Conservation (phyloP, 2,113 vertebrate genomes). For the Tapirus terrestris region DNA sequence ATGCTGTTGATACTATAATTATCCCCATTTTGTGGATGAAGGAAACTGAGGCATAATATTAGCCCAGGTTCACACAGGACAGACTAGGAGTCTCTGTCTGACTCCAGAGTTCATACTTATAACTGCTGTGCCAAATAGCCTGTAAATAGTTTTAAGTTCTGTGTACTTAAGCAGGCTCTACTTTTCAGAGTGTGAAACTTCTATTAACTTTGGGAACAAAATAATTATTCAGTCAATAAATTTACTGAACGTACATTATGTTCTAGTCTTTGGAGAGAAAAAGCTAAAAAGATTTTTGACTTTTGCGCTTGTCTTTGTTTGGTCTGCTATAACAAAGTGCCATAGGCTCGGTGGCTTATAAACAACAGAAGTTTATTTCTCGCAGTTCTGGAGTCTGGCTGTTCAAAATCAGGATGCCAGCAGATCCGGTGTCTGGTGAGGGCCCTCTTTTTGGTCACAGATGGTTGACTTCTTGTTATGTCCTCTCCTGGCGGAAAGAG, state of each 20-base stretch:
- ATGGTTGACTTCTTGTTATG: neutral
- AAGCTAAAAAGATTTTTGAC: neutral
- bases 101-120: neutral
- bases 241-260: neutral
- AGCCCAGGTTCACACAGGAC: neutral
- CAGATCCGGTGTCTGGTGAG: neutral
- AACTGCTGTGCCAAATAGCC: neutral
- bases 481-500: neutral
- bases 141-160: neutral
- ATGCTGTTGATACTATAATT: neutral
- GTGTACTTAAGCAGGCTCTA: neutral
- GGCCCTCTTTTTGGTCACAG: neutral
- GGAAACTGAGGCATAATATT: neutral
- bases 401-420: neutral
- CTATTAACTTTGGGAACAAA: neutral
- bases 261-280: constrained; percentile 1
- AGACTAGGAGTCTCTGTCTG: neutral
- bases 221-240: neutral
- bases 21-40: neutral
- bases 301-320: neutral
- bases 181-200: neutral
- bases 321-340: neutral
- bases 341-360: neutral
- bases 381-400: neutral
- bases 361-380: neutral